phyloP scores from a whole-genome alignment of 2,797 vertebrate genomes.

The Pyrocephalus nanus region DNA sequence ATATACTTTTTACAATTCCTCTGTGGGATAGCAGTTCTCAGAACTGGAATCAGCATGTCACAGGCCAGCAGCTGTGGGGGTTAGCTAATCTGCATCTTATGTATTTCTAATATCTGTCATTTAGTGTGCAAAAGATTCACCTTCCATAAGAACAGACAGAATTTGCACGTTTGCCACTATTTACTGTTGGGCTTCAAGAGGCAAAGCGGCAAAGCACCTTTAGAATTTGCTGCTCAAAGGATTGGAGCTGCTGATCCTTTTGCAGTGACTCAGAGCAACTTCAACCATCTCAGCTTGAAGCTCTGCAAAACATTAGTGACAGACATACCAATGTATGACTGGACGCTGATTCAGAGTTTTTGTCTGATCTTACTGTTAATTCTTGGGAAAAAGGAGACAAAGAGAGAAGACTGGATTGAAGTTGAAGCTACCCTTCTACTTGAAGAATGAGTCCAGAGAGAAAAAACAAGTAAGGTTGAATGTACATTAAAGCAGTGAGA shows the following conservation, averaged over 20 bases:
- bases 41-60: background rate
- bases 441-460: background rate
- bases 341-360: slow-evolving; percentile 14
- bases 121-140: background rate
- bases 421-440: background rate
- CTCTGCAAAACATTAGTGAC: background rate
- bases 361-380: background rate
- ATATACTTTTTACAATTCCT: background rate
- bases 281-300: background rate
- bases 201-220: background rate
- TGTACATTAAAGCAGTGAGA: background rate
- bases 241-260: background rate
- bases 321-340: background rate
- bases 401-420: background rate
- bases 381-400: background rate
- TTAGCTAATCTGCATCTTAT: background rate
- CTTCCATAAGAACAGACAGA: background rate
- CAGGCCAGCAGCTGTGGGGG: background rate
- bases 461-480: background rate
- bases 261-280: background rate
- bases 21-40: background rate
- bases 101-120: background rate
- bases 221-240: background rate
- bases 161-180: background rate
- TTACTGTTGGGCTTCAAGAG: background rate